Percentiles rank a stretch among this genome's conserved stretches.
Conservation (phyloP, 2,888 invertebrate genomes). For the Bombylius discolor region DNA sequence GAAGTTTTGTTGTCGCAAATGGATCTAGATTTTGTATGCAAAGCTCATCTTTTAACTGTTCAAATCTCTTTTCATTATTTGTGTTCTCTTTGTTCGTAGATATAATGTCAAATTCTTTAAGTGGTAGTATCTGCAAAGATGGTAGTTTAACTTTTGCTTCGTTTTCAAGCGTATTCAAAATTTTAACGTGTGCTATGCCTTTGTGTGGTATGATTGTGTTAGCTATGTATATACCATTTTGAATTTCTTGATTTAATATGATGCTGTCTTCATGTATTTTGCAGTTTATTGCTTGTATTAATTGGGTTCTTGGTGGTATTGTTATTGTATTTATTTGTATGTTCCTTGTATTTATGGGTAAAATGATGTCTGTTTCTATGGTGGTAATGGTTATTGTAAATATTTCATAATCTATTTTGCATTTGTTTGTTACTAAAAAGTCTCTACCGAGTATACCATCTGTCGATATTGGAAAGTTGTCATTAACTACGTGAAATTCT, state of each 20-base stretch:
- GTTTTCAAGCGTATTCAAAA: no score
- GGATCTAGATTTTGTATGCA: neutral
- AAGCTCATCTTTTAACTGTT: neutral
- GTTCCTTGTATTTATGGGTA: neutral
- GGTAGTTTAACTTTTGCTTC: no score
- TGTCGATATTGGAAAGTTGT: conserved; percentile 3
- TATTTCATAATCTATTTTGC: conserved; percentile 5
- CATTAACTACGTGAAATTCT: neutral
- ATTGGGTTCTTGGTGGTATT: conserved; percentile 5
- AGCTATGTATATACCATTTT: neutral
- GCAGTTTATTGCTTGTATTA: neutral
- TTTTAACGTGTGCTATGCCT: conserved; percentile 1
- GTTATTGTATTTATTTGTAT: neutral
- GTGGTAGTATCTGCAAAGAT: no score
- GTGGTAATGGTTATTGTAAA: neutral
- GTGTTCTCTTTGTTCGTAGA: no score
- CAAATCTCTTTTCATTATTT: neutral
- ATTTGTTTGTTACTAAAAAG: neutral
- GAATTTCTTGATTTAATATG: conserved; percentile 1
- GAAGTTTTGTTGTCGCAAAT: neutral
- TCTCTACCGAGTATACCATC: conserved; percentile 4
- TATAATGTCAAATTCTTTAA: no score
- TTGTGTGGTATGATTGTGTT: neutral
- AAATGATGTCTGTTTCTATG: no score
- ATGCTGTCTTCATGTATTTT: conserved; percentile 4